Evolutionary conservation across 2,797 vertebrate genomes (phyloP), one percentile per base, ranked within the genome.

Genomic region (Poecilia velifera): DNA sequence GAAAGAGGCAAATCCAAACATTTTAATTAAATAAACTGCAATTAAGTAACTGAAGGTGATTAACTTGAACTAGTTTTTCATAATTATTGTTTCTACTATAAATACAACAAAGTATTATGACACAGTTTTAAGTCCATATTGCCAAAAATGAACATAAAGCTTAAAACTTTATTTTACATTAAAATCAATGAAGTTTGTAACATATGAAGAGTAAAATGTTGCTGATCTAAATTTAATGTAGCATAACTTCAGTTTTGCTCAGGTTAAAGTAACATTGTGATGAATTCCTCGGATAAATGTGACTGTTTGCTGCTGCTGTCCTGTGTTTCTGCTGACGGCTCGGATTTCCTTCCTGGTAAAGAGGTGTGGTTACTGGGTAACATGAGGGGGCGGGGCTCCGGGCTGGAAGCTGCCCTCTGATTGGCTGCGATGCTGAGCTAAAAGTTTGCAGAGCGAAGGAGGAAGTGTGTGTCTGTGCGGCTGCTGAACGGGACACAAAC

Each of bases 371-470:
- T 43, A 82, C 0, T 16, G 10, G 49, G 51, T 7, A 76, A 28
- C 3, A 57, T 10, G 84, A 59, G 71, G 84, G 86, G 94, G 77
- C 16, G 18, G 87, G 90, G 22, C 68, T 57, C 49, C 49, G 12
- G 36, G 36, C 73, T 18, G 90, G 93, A 91, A 94, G 92, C 64
- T 87, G 89, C 0, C 0, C 14, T 92, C 55, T 93, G 87, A 96
- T 96, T 96, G 96, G 96, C 49, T 62, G 79, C 10, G 0, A 8
- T 39, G 80, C 88, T 73, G 85, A 81, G 91, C 86, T 93, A 85
- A 93, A 91, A 92, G 89, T 95, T 95, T 87, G 86, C 86, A 66
- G 86, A 83, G 85, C 46, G 82, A 89, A 95, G 86, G 87, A 94
- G 95, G 95, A 95, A 96, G 94, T 93, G 47, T 0, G 71, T 88